Base-by-base conservation (phyloP, 2,113 vertebrate species). In the Phaethornis superciliosus region DNA sequence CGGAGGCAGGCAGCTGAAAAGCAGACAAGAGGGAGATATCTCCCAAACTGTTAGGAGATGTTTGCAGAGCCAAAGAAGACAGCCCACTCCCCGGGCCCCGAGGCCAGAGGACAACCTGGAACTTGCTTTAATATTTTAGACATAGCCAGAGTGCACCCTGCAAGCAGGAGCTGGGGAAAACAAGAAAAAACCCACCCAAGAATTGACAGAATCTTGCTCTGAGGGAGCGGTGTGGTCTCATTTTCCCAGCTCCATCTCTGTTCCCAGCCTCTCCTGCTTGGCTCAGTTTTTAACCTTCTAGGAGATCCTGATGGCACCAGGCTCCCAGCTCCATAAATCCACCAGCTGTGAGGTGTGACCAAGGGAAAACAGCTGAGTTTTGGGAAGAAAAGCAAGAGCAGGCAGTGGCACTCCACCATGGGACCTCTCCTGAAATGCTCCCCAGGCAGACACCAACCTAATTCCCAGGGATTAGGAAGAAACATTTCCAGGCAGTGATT, bases 401-500 rank as follows among this genome's bases (percentile, higher is more conserved):
- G 58, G 27, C 67, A 62, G 77, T 2, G 0, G 16, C 7, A 0
- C 69, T 75, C 82, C 68, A 33, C 5, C 8, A 4, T 0, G 1
- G 32, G 68, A 91, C 69, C 52, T 85, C 85, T 96, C 89, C 91
- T 81, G 85, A 94, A 88, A 68, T 68, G 54, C 80, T 95, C 85
- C 54, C 46, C 32, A 6, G 0, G 70, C 89, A 95, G 91, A 95
- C 94, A 92, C 78, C 24, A 5, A 76, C 42, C 77, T 96, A 76
- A 95, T 95, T 95, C 91, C 89, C 85, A 91, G 85, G 93, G 96
- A 95, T 96, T 96, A 96, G 51, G 55, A 89, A 28, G 76, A 68
- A 96, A 47, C 75, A 67, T 92, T 95, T 93, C 89, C 95, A 96
- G 74, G 83, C 89, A 56, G 86, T 0, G 1, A 14, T 84, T 90